These are phyloP conservation scores for Tarsius wallacei DNA, from an alignment of 2,797 vertebrate species.

Conservation along the genomic window DNA sequence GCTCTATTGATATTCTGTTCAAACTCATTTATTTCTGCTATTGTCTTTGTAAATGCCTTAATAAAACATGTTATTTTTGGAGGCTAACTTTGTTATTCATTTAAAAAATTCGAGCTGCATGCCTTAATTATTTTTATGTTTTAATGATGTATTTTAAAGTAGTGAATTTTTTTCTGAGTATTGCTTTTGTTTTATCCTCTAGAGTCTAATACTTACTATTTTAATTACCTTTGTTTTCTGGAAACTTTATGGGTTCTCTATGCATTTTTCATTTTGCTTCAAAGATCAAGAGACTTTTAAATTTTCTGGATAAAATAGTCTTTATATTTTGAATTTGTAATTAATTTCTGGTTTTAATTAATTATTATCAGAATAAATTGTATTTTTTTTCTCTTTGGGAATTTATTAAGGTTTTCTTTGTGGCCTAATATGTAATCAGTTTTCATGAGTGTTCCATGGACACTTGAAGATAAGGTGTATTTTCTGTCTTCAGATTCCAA, in stretches of 20 bases:
- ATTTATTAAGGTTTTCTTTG: constrained; percentile 1
- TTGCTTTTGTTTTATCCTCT: constrained; percentile 25
- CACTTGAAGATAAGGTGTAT: neutral
- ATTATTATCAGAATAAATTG: neutral
- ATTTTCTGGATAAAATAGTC: neutral
- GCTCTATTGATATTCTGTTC: constrained; percentile 12
- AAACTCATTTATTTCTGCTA: constrained; percentile 6
- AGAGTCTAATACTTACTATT: neutral
- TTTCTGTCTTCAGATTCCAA: constrained; percentile 37
- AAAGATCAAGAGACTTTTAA: neutral
- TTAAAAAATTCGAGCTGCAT: neutral
- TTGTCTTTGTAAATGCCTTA: constrained; percentile 5
- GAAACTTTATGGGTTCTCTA: neutral
- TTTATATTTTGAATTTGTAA: neutral
- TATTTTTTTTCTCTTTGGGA: neutral
- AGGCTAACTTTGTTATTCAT: neutral
- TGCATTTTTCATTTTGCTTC: neutral
- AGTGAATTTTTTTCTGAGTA: neutral
- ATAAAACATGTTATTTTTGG: neutral
- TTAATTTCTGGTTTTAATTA: constrained; percentile 1
- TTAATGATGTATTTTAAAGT: constrained; percentile 25
- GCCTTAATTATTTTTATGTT: constrained; percentile 6
- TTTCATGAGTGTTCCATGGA: neutral
- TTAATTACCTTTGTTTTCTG: neutral
- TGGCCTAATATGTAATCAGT: neutral